Evolutionary conservation across 1,140 invertebrate genomes (phyloP).

Genomic region (Drosophila baimaii): DNA sequence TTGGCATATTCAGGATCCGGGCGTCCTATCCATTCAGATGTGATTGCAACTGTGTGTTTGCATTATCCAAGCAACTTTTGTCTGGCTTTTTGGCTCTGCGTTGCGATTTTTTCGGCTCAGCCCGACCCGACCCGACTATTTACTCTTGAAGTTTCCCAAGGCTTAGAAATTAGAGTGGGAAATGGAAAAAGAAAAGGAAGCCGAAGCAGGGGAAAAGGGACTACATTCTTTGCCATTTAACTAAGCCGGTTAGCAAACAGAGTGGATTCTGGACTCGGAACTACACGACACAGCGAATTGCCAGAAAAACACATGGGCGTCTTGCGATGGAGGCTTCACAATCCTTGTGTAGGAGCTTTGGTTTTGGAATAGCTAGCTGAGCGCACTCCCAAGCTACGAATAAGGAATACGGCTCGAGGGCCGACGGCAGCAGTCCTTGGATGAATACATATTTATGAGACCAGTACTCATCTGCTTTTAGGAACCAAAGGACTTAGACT

Average conservation of each 20-base stretch:
- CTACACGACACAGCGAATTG: not conserved
- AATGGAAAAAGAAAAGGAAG: not conserved
- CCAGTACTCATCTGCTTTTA: not conserved
- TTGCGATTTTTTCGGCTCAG: conserved; percentile 45
- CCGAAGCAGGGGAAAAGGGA: not conserved
- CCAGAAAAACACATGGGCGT: conserved; percentile 4
- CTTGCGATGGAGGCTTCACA: conserved; percentile 10
- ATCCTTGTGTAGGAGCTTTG: not conserved
- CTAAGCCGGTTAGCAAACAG: conserved; percentile 69
- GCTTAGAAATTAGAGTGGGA: conserved; percentile 37
- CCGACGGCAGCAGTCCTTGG: not conserved
- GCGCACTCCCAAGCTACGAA: not conserved
- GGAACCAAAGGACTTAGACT: not conserved
- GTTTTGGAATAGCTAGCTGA: too few species aligned
- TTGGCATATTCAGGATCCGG: conserved; percentile 34
- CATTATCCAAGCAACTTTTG: conserved; percentile 62
- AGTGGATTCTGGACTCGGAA: conserved; percentile 17
- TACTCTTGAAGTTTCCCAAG: conserved; percentile 45
- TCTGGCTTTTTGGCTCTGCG: conserved; percentile 69
- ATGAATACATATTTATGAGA: not conserved
- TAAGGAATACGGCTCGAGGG: not conserved
- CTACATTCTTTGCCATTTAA: conserved; percentile 70
- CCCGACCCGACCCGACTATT: conserved; percentile 34
- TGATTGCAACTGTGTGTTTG: conserved; percentile 38
- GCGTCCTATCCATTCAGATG: conserved; percentile 12